Evolutionary conservation across 2,797 vertebrate species (phyloP).

Genomic region (Basileuterus tristriatus): DNA sequence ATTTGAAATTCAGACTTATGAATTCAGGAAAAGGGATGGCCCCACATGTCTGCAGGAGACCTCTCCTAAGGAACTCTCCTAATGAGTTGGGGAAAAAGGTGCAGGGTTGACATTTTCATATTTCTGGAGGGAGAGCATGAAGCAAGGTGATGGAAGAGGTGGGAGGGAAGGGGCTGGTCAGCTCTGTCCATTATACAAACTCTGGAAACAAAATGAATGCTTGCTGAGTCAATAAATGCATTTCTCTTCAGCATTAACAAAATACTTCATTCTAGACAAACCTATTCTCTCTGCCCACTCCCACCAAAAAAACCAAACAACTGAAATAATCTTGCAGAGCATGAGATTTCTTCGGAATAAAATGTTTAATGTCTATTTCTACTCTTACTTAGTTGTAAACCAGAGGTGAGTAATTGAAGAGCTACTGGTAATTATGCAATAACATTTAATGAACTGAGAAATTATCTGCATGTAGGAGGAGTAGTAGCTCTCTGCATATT

Average conservation of each 20-base stretch:
- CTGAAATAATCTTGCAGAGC: neutral
- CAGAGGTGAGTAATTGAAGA: neutral
- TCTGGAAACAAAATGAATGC: neutral
- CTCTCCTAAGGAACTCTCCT: neutral
- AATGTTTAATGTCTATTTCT: neutral
- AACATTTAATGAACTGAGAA: constrained; percentile 36
- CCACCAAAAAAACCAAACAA: neutral
- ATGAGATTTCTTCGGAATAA: neutral
- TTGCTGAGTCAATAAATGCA: neutral
- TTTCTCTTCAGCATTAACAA: neutral
- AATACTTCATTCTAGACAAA: neutral
- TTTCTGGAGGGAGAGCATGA: neutral
- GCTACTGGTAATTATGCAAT: neutral
- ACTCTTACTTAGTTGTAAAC: neutral
- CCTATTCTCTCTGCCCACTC: neutral
- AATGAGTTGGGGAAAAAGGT: neutral
- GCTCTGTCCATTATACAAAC: neutral
- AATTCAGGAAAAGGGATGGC: neutral
- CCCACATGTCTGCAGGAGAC: neutral
- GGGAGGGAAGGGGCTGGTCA: neutral
- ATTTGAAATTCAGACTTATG: neutral
- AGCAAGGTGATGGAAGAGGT: neutral
- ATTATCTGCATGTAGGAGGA: neutral
- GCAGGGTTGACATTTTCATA: neutral
- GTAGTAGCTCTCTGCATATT: neutral